phyloP scores from a whole-genome alignment of 2,113 vertebrate genomes.

The Urocolius indicus region DNA sequence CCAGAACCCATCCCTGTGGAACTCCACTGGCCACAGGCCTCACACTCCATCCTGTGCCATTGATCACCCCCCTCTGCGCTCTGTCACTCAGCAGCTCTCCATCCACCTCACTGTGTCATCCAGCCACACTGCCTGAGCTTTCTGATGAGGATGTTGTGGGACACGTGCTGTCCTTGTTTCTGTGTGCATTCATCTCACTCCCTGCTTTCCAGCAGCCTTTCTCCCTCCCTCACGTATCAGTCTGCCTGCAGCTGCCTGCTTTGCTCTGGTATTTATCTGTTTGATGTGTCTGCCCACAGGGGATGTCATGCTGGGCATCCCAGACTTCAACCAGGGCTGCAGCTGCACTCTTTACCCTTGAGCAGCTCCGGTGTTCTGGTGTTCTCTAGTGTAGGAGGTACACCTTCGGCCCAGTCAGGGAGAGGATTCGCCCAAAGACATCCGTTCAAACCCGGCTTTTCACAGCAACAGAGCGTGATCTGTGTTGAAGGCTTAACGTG shows the following conservation, averaged over 20 bases:
- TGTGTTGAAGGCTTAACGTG: too few relatives aligned
- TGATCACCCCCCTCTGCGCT: too few relatives aligned
- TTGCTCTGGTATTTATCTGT: not conserved
- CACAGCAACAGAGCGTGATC: fast-evolving
- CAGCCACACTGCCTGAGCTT: too few relatives aligned
- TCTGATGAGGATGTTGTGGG: too few relatives aligned
- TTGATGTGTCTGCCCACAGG: fast-evolving
- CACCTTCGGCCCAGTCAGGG: not conserved
- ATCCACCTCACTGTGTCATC: too few relatives aligned
- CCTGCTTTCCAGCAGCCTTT: too few relatives aligned
- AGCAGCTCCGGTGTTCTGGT: not conserved
- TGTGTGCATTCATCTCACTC: too few relatives aligned
- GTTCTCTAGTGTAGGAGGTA: not conserved
- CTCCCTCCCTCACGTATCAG: fast-evolving
- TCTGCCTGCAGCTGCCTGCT: not conserved
- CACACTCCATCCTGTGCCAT: too few relatives aligned
- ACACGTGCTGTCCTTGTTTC: too few relatives aligned
- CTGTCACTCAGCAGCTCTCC: too few relatives aligned
- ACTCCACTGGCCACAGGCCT: too few relatives aligned
- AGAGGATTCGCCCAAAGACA: not conserved
- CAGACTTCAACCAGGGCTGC: not conserved
- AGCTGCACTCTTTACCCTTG: not conserved
- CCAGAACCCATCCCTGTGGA: too few relatives aligned
- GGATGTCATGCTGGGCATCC: fast-evolving
- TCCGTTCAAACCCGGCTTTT: not conserved